Evolutionary conservation across 2,888 invertebrate genomes (phyloP), one percentile per base, ranked within the genome.

Genomic region (Loripinus fragilis): DNA sequence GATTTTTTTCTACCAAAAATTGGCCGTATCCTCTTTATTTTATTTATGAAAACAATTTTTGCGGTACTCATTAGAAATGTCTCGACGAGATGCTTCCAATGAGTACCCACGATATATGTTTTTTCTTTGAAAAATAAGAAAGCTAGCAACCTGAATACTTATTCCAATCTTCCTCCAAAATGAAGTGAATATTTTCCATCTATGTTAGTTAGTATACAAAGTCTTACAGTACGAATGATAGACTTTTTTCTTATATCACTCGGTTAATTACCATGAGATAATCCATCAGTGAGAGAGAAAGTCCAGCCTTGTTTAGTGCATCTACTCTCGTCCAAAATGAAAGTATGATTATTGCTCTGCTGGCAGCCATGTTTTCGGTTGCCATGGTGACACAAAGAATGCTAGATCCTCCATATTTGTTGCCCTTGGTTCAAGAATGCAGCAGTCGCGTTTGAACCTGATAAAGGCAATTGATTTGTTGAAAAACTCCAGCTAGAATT

Each of bases 341-440:
- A n/a, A n/a, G n/a, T n/a, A n/a, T n/a, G n/a, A n/a, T n/a, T n/a
- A n/a, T n/a, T 75, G 42, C 70, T 76, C 64, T 66, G 48, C 55
- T 50, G 50, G 52, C 78, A 76, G 78, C 81, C 82, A 86, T 83
- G 23, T 83, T 83, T 72, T 76, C 64, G 48, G 75, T 78, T 70
- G 68, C 83, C 71, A 81, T 81, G 74, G 80, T 74, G 74, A 81
- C 84, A 64, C 68, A 25, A 78, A 71, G 80, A 80, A 83, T 80
- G 80, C 78, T 78, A 67, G 52, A 68, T 83, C 83, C 83, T 73
- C 83, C 83, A 83, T 83, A 83, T 83, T 80, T 78, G 80, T 80
- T 83, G 78, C 80, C 60, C 60, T 60, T 60, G 60, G 60, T 60
- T 60, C 60, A 60, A 60, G 60, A 60, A 60, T 60, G 60, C 60